Evolutionary conservation across 2,797 vertebrate species (phyloP).

Genomic region (Cercopithecus diana): DNA sequence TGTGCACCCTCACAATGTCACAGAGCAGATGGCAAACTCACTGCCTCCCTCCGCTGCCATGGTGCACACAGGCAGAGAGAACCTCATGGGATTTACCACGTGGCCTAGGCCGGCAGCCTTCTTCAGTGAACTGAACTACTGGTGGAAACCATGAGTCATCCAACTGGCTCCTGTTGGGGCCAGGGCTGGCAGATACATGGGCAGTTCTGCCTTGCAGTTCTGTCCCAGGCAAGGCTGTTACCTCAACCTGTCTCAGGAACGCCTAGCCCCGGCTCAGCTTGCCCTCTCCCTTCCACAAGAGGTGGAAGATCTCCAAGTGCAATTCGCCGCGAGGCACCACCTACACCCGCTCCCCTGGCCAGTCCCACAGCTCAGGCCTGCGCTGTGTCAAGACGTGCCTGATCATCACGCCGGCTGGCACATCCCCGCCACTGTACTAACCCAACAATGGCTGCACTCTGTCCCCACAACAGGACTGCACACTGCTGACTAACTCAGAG

Average conservation of each 20-base stretch:
- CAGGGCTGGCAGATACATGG: neutral
- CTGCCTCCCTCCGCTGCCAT: neutral
- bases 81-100: rapidly evolving
- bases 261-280: neutral
- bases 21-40: neutral
- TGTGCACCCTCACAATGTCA: neutral
- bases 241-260: neutral
- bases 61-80: neutral
- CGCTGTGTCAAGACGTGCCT: rapidly evolving
- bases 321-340: rapidly evolving
- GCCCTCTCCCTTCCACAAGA: neutral
- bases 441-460: too few relatives aligned
- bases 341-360: neutral
- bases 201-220: neutral
- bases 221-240: neutral
- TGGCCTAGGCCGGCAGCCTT: rapidly evolving
- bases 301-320: neutral
- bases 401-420: neutral
- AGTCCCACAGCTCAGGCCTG: neutral
- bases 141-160: neutral
- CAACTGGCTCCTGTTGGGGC: neutral
- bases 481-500: neutral
- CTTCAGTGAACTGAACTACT: too few relatives aligned
- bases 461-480: neutral
- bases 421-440: neutral